Base-by-base conservation (phyloP, 30 jellyfish, hydroid and myxozoan genomes). In the Pseudorhiza aurosa region DNA sequence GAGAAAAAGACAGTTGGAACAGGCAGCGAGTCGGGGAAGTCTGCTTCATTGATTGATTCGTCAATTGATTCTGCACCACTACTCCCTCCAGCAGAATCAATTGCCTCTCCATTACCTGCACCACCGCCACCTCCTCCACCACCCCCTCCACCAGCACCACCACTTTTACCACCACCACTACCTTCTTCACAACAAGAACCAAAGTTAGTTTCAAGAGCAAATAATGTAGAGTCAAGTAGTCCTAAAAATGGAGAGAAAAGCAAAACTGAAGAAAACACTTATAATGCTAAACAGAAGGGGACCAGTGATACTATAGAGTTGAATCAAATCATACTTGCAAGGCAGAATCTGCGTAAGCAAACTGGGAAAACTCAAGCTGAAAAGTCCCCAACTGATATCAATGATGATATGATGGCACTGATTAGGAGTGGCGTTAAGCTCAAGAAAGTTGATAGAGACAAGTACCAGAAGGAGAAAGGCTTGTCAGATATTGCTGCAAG, bases 61-160 rank as follows among this genome's bases (percentile, higher is more conserved):
- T 3, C 21, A 44, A 44, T 42, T 12, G 24, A 44, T 5, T 5
- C 18, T 11, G 12, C 14, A 17, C 1, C 37, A 8, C 0, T 11
- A 9, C 46, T 25, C 22, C 56, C 59, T 6, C 68, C 50, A 47
- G 29, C 46, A 11, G n/a, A 70, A 2, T 4, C 56, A 5, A 51
- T 25, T 15, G 53, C 49, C 1, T 7, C 77, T 10, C 85, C 87
- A 0, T 88, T 83, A 1, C 75, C 95, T 19, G 26, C 56, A 14
- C 87, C 87, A 30, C 82, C 81, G 35, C 75, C 82, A 29, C 90
- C 90, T 25, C 86, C 88, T 2, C 62, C 74, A 8, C 93, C 93
- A 0, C 97, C 96, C 10, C 68, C 89, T n/a, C 49, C 75, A 8
- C 89, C 96, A 12, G 68, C 88, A 22, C 85, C 94, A 12, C 90